Conservation (phyloP, 2,113 vertebrate genomes). For the Merops nubicus region DNA sequence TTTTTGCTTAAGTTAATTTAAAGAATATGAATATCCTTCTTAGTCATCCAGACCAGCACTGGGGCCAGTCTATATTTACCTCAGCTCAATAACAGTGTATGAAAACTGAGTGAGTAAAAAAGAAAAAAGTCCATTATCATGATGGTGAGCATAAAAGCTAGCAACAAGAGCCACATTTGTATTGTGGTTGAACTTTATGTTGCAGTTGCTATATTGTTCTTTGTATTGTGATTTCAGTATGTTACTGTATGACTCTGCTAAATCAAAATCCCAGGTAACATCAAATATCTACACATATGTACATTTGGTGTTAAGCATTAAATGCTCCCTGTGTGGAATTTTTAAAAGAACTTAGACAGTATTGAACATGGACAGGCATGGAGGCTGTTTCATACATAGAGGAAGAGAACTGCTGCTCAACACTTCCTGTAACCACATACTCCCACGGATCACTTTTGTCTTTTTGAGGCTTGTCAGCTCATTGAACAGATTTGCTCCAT, state of each 20-base stretch:
- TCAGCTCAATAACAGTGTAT: not conserved
- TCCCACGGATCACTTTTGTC: not conserved
- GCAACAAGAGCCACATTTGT: not conserved
- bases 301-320: not conserved
- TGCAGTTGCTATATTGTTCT: not conserved
- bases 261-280: not conserved
- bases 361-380: not conserved
- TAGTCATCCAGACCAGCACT: not conserved
- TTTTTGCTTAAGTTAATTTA: not conserved
- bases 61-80: not conserved
- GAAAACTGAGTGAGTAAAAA: not conserved
- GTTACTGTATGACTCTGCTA: not conserved
- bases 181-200: not conserved
- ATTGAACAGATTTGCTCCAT: not conserved
- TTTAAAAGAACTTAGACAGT: not conserved
- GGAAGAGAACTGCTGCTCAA: not conserved
- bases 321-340: accelerated
- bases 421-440: not conserved
- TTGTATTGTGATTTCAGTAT: not conserved
- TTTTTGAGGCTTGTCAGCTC: not conserved
- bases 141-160: not conserved
- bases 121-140: not conserved
- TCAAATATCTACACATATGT: not conserved
- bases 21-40: not conserved
- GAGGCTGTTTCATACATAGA: not conserved